Conservation (phyloP, 2,888 invertebrate species). For the Drosophila mettleri region DNA sequence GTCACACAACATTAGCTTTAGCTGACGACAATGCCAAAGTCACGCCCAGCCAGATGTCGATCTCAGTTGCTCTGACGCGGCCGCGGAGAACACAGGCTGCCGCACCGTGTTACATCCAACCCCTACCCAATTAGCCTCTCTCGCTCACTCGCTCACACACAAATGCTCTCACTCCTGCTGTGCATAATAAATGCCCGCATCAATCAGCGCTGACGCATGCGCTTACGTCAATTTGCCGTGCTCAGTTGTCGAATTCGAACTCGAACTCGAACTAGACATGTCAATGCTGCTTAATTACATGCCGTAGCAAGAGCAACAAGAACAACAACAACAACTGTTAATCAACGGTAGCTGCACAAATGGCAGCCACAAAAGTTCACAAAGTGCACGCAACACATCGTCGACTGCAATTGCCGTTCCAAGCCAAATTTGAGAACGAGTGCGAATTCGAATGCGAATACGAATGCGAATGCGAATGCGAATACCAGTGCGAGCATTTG, state of each 20-base stretch:
- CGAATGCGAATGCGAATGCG: conserved; percentile 38
- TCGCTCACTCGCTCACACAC: not conserved
- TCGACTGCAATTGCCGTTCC: conserved; percentile 39
- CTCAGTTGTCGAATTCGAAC: conserved; percentile 65
- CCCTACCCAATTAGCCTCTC: not conserved
- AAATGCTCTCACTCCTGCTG: not conserved
- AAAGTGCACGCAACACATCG: conserved; percentile 65
- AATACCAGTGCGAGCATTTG: conserved; percentile 25
- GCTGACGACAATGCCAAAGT: conserved; percentile 66
- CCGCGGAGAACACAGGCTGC: conserved; percentile 56
- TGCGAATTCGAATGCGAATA: conserved; percentile 49
- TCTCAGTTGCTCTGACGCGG: conserved; percentile 33
- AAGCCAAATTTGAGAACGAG: conserved; percentile 38
- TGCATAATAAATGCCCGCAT: conserved; percentile 16
- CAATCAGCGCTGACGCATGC: conserved; percentile 68
- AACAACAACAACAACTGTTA: conserved; percentile 37
- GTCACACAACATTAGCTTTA: conserved; percentile 52
- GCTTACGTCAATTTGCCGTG: conserved; percentile 74
- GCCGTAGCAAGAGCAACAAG: conserved; percentile 50
- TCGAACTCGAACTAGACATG: conserved; percentile 73
- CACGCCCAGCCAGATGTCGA: conserved; percentile 66
- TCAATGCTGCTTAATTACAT: conserved; percentile 79
- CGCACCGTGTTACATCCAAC: conserved; percentile 35
- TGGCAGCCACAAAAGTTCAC: conserved; percentile 64
- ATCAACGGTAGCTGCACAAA: conserved; percentile 54